A percentile compares a stretch with the other conserved stretches of the same genome.
These are phyloP conservation scores for Drosophila navojoa DNA, from an alignment of 1,140 invertebrate species.

Conservation along the genomic window DNA sequence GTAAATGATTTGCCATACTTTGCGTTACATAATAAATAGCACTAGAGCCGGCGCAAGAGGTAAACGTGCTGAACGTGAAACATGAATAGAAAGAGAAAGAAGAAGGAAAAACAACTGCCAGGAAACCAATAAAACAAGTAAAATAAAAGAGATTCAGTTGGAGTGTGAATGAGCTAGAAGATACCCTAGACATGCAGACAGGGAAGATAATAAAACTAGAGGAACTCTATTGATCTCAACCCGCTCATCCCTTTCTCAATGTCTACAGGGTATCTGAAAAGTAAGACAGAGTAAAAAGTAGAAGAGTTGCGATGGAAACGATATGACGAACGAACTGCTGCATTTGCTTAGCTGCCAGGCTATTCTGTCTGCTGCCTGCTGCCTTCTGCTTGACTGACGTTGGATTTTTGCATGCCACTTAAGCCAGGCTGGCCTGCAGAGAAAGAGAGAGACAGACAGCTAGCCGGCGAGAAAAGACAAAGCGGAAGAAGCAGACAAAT, in stretches of 20 bases:
- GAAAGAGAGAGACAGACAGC: neutral
- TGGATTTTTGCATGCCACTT: slow-evolving; percentile 77
- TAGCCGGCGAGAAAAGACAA: slow-evolving; percentile 13
- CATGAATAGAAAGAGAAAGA: slow-evolving; percentile 48
- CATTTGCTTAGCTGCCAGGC: slow-evolving; percentile 33
- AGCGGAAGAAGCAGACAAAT: slow-evolving; percentile 62
- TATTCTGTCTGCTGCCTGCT: neutral
- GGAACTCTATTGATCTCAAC: neutral
- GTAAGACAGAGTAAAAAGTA: slow-evolving; percentile 5
- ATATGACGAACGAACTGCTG: slow-evolving; percentile 62
- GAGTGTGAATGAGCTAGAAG: neutral
- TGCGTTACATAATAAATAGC: slow-evolving; percentile 78
- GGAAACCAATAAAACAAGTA: slow-evolving; percentile 57
- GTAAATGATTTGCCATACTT: slow-evolving; percentile 80
- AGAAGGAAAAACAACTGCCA: slow-evolving; percentile 44
- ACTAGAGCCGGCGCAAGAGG: slow-evolving; percentile 11
- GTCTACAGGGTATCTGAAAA: neutral
- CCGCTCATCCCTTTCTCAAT: neutral
- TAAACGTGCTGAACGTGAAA: slow-evolving; percentile 32
- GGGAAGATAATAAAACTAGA: neutral
- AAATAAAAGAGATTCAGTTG: too few species aligned
- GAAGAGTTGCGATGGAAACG: slow-evolving; percentile 16
- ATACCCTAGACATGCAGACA: neutral
- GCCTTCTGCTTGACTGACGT: slow-evolving; percentile 47
- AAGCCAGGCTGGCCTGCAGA: slow-evolving; percentile 29